Evolutionary conservation across 2,113 vertebrate genomes (phyloP), one percentile per base, ranked within the genome.

Genomic region (Charadrius vociferus): DNA sequence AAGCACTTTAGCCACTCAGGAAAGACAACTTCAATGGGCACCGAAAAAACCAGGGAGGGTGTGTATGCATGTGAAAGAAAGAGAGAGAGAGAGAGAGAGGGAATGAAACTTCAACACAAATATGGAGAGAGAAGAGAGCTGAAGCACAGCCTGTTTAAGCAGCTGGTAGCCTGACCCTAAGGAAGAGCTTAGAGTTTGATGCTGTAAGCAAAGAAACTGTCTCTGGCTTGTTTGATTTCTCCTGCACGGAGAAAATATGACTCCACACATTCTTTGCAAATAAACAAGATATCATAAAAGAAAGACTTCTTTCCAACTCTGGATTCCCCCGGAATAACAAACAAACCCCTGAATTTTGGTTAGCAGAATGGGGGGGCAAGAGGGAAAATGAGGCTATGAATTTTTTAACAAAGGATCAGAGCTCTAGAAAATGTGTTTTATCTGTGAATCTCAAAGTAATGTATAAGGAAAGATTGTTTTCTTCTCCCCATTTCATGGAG

Each of bases 121-220:
- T 37, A 72, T 29, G 58, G 62, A 50, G 55, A 78, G 85, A 90
- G 71, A 88, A 92, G 5, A 37, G 26, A 93, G 62, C 19, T 88
- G 90, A 88, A 92, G 37, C 53, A 80, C 66, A 83, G 71, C 12
- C 63, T 90, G 62, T 58, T 90, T 45, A 92, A 83, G 92, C 92
- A 96, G 67, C 92, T 96, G 88, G 90, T 90, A 83, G 58, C 26
- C 55, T 91, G 85, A 92, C 85, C 93, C 75, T 34, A 70, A 96
- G 78, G 62, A 90, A 94, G 72, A 93, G 37, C 79, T 81, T 88
- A 17, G 27, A 81, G 49, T 90, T 78, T 63, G 79, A 92, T 86
- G 80, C 59, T 94, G 32, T 63, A 90, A 93, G 88, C 37, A 90
- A 59, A 94, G 79, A 73, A 95, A 86, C 41, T 50, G 11, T 86